A percentile compares a stretch with the other conserved stretches of the same genome.
Evolutionary conservation across 2,113 vertebrate genomes (phyloP).

Genomic region (Xiphorhynchus elegans): DNA sequence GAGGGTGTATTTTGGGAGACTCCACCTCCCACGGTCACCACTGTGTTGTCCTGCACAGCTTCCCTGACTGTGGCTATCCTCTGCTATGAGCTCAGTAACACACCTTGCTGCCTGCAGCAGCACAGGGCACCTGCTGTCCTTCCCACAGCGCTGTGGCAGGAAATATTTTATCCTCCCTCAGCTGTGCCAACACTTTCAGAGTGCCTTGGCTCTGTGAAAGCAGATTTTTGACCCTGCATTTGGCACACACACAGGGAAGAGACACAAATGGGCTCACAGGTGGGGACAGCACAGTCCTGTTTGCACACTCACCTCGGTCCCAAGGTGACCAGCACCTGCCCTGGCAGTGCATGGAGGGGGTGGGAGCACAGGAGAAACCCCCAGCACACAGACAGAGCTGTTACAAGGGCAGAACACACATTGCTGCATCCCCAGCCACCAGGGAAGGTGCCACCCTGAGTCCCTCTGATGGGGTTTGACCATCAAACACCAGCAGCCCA

Average conservation of each 20-base stretch:
- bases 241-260: not conserved
- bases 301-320: not conserved
- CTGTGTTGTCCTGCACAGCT: not conserved
- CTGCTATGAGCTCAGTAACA: not conserved
- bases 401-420: fast-evolving
- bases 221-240: not conserved
- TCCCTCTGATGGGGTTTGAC: fast-evolving
- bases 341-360: not conserved
- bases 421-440: no score
- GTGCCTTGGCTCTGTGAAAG: not conserved
- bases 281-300: fast-evolving
- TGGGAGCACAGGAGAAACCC: not conserved
- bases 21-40: fast-evolving
- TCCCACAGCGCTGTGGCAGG: not conserved
- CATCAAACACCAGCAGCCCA: not conserved
- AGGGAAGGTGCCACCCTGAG: not conserved
- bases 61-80: not conserved
- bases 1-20: not conserved
- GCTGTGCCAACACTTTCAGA: constrained; percentile 20
- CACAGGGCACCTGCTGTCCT: not conserved
- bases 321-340: not conserved
- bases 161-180: not conserved
- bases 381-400: not conserved
- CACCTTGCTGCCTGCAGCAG: not conserved
- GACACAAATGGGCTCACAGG: not conserved